phyloP scores from a whole-genome alignment of 1,140 invertebrate genomes.

The Lasaia peninsularis region DNA sequence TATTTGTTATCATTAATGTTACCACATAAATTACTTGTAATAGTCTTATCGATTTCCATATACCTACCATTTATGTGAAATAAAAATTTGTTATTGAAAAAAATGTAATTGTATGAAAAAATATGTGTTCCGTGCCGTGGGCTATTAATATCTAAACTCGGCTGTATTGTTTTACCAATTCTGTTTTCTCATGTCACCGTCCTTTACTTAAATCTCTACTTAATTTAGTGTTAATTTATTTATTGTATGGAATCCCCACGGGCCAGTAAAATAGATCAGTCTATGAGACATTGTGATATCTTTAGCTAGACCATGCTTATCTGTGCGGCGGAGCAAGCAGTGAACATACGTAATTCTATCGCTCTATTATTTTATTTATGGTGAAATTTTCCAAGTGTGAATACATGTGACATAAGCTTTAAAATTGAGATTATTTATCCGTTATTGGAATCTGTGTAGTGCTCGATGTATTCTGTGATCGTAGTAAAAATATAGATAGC shows the following conservation, averaged over 20 bases:
- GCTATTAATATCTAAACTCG: conserved; percentile 28
- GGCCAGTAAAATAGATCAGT: conserved; percentile 69
- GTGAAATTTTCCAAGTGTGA: conserved; percentile 8
- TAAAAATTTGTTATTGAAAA: too few relatives aligned
- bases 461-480: conserved; percentile 4
- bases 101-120: too few relatives aligned
- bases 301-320: conserved; percentile 52
- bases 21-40: too few relatives aligned
- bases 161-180: conserved; percentile 59
- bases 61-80: too few relatives aligned
- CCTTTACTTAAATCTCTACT: conserved; percentile 71
- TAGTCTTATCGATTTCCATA: too few relatives aligned
- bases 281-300: conserved; percentile 75
- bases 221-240: conserved; percentile 73
- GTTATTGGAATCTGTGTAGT: conserved; percentile 25
- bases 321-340: conserved; percentile 17
- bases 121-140: too few relatives aligned
- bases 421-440: conserved; percentile 76
- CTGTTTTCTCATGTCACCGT: conserved; percentile 62
- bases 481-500: neutral
- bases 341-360: conserved; percentile 32
- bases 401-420: conserved; percentile 51
- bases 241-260: conserved; percentile 58
- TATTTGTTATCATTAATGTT: too few relatives aligned
- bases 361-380: neutral